Conservation (phyloP, 2,113 vertebrate species). For the Dasyurus viverrinus region DNA sequence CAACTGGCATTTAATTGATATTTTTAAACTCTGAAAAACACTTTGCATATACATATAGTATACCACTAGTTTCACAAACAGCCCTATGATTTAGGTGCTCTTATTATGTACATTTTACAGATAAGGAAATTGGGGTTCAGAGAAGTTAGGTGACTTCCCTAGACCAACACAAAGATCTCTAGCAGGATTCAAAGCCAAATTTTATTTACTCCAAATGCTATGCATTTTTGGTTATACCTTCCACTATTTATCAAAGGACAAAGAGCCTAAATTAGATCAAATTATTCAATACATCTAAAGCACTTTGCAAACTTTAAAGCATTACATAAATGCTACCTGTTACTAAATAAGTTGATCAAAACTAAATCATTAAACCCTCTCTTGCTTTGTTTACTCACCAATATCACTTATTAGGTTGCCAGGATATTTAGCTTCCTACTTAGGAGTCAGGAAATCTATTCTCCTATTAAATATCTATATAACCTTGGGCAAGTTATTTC, state of each 20-base stretch:
- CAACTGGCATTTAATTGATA: background rate
- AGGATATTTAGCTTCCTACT: background rate
- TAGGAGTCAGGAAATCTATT: background rate
- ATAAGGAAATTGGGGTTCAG: background rate
- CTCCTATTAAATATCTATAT: background rate
- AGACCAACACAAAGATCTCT: background rate
- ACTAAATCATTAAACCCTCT: background rate
- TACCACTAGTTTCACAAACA: background rate
- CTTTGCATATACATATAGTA: background rate
- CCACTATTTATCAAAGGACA: background rate
- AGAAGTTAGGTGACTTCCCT: background rate
- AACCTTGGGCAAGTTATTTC: background rate
- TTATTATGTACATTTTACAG: background rate
- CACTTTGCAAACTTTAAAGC: background rate
- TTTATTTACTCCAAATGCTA: background rate
- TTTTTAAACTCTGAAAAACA: background rate
- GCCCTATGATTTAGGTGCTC: background rate
- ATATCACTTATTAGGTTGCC: background rate
- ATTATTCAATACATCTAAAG: background rate
- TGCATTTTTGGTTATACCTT: background rate
- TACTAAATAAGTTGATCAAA: background rate
- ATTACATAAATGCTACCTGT: background rate
- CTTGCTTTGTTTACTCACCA: background rate
- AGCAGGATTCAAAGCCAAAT: background rate
- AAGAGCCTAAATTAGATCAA: background rate